Conservation (phyloP, 1,140 invertebrate species). For the Zaprionus inermis region DNA sequence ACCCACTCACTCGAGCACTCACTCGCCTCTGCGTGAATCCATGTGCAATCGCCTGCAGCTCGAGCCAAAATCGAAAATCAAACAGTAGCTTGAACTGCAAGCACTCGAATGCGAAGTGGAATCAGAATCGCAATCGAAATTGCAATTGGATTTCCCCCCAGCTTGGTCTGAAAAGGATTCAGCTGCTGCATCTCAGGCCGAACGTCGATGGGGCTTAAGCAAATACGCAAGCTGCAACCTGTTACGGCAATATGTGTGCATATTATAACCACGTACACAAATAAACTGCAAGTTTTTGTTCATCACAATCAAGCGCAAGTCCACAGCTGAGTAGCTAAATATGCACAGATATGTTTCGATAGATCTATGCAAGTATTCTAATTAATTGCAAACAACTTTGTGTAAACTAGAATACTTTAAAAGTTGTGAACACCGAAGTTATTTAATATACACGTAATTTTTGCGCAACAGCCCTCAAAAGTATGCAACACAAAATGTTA, state of each 20-base stretch:
- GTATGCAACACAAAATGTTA: no score
- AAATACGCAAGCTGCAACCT: neutral
- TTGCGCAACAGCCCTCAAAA: no score
- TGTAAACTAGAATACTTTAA: neutral
- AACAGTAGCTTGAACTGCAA: constrained; percentile 68
- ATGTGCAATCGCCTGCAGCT: constrained; percentile 49
- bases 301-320: neutral
- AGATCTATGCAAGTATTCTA: neutral
- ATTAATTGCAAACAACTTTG: neutral
- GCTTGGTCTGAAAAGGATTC: neutral
- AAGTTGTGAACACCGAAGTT: no score
- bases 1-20: neutral
- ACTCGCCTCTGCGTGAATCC: neutral
- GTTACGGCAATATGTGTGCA: neutral
- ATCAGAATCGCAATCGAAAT: neutral
- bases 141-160: constrained; percentile 51
- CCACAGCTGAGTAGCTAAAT: neutral
- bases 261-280: neutral
- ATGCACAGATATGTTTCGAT: neutral
- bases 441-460: no score
- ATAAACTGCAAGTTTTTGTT: neutral
- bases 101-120: constrained; percentile 55
- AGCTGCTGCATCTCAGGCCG: neutral
- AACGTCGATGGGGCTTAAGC: neutral
- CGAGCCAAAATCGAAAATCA: constrained; percentile 58